Percentiles rank a stretch among this genome's conserved stretches.
These are phyloP conservation scores for Ariopsis seemanni DNA, from an alignment of 2,113 vertebrate genomes.

Conservation along the genomic window DNA sequence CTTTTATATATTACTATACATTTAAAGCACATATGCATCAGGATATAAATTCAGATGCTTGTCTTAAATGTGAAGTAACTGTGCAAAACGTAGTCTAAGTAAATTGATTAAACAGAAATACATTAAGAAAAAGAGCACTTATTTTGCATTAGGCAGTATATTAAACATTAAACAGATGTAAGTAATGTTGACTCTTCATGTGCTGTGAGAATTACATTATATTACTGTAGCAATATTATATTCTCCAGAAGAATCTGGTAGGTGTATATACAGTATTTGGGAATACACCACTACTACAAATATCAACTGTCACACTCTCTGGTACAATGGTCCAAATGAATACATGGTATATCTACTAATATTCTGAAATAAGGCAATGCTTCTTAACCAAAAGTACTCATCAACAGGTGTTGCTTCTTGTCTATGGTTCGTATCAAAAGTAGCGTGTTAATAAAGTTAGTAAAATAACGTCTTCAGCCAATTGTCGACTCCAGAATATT, in stretches of 20 bases:
- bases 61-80: background rate
- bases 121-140: background rate
- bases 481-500: background rate
- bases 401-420: constrained; percentile 29
- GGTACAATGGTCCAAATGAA: background rate
- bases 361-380: background rate
- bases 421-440: background rate
- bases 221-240: background rate
- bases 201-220: background rate
- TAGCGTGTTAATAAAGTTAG: background rate
- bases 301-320: background rate
- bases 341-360: background rate
- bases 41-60: background rate
- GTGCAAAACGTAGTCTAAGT: background rate
- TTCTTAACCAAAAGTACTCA: background rate
- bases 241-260: background rate
- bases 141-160: background rate
- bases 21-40: background rate
- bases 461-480: background rate
- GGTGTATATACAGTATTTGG: background rate
- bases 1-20: background rate
- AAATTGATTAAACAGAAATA: background rate
- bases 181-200: background rate
- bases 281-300: background rate
- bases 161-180: background rate